Evolutionary conservation across 2,888 invertebrate genomes (phyloP), one percentile per base, ranked within the genome.

Genomic region (Pyrocoelia pectoralis): DNA sequence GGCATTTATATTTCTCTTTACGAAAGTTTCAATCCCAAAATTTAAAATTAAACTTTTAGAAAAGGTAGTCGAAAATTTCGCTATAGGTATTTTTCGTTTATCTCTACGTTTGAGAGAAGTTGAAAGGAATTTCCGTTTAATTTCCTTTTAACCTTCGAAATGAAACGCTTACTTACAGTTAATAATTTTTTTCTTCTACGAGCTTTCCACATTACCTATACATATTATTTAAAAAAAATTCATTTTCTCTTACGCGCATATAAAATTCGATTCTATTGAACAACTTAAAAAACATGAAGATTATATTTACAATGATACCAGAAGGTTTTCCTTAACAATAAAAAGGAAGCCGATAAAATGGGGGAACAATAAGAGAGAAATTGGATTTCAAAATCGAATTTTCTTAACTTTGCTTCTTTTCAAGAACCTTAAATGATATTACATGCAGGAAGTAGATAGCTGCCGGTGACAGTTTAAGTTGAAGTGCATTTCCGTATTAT

Each of bases 361-460:
- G 52, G 40, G 46, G 64, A 64, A 59, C 59, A 64, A 60, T 60
- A 52, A 52, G 53, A 52, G 12, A 28, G 49, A 53, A 60, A 64
- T 64, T 64, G 59, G 55, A 64, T 64, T 59, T 60, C 52, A 64
- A 60, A 64, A 60, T 56, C 56, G 59, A 56, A 64, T 64, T 64
- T 64, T 51, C 62, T 56, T 62, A 62, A 62, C 56, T 62, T 53
- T 57, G 28, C 63, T 46, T 38, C 58, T 55, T 59, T 63, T 59
- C 63, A 38, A 46, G 56, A 53, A 56, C 50, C 54, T 43, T 33
- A 64, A 64, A 64, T 60, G 59, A 56, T 60, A 64, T 64, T 64
- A 64, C 64, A 64, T 59, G 52, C 64, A 52, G 52, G 54, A 62
- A 62, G 59, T 56, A 54, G 61, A 60, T 65, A 48, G 61, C 60